Evolutionary conservation across 2,797 vertebrate genomes (phyloP).

Genomic region (Phrynocephalus forsythii): DNA sequence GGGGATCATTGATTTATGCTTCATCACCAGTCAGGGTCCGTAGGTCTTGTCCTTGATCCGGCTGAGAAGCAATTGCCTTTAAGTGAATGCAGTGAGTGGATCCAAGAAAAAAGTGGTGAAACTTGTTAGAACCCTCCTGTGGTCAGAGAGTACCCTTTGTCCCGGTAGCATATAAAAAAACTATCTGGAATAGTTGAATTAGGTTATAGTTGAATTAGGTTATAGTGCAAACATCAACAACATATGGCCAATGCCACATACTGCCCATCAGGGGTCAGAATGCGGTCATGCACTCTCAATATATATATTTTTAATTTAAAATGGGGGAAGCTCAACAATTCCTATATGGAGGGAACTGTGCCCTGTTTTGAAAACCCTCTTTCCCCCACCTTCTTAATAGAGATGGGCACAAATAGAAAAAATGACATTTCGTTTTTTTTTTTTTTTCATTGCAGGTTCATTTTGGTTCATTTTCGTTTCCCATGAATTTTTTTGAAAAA

Average conservation of each 20-base stretch:
- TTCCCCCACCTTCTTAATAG: not conserved
- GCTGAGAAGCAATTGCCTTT: conserved; percentile 1
- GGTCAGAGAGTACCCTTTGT: no score
- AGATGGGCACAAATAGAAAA: no score
- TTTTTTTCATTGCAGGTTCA: no score
- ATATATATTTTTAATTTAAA: not conserved
- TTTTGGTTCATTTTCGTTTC: no score
- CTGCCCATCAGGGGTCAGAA: not conserved
- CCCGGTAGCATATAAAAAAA: no score
- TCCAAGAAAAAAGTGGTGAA: conserved; percentile 1
- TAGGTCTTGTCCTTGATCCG: conserved; percentile 27
- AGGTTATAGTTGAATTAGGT: not conserved
- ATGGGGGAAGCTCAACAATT: not conserved
- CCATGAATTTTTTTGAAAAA: no score
- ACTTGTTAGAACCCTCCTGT: conserved; percentile 13
- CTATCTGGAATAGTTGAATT: no score
- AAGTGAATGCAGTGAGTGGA: not conserved
- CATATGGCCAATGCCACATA: not conserved
- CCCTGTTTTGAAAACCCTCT: not conserved
- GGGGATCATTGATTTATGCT: conserved; percentile 5
- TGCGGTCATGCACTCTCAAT: not conserved
- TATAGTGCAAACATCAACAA: not conserved
- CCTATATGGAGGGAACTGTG: no score
- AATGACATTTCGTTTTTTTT: no score
- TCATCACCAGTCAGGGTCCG: conserved; percentile 8